Evolutionary conservation across 2,113 vertebrate genomes (phyloP), one percentile per base, ranked within the genome.

Genomic region (Pleuronectes platessa): DNA sequence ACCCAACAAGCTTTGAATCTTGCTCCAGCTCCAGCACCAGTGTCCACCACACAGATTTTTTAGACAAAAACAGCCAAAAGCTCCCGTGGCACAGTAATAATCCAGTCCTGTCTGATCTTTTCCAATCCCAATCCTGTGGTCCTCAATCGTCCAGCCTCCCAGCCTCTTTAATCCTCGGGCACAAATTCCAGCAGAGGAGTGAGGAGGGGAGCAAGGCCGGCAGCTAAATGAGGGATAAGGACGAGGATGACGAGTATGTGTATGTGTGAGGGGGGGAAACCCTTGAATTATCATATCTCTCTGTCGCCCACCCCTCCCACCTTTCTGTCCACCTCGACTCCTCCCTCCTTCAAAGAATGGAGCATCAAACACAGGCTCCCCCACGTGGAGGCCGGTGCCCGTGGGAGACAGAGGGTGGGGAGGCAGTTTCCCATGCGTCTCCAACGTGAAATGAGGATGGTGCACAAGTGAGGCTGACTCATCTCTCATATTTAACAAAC

Each of bases 281-380:
- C 80, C 82, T 84, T 80, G 27, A 86, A 81, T 78, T 76, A 74
- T 68, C 67, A 74, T 86, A 72, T 55, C 51, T 54, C 54, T 11
- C 17, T 45, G 40, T 51, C 74, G 51, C 51, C n/a, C 21, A 0
- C 7, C 54, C 5, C 54, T 13, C 53, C 54, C 45, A 47, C 78
- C 60, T 49, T 49, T 60, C 72, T 66, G 70, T 81, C 76, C 78
- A 72, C 80, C 71, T 76, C 18, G 27, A 78, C 91, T 90, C 90
- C 87, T 86, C 88, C 91, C 84, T 66, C 45, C 35, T 64, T 74
- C 27, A 64, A 64, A 42, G 31, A 72, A 31, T 3, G 3, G 13
- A 61, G 49, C 56, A 51, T 81, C 83, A 85, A 40, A 78, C 45
- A 83, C 69, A 74, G 64, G 59, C 88, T 89, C 87, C 88, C 85